Evolutionary conservation across 1,140 invertebrate species (phyloP).

Genomic region (Psilanteris sp.): DNA sequence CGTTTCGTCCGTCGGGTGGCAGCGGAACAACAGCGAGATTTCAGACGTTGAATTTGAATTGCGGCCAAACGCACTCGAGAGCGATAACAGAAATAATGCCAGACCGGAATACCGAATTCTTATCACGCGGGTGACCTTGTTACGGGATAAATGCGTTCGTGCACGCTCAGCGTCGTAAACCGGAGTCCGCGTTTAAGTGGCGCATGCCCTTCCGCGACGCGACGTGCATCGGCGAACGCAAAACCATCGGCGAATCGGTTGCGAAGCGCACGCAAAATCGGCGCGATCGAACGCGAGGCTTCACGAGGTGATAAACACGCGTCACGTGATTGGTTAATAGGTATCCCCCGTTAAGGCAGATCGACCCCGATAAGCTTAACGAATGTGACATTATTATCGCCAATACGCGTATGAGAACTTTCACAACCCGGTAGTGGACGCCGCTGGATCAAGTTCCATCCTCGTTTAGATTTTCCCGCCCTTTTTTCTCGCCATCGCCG

Average conservation of each 20-base stretch:
- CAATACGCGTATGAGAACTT: conserved; percentile 63
- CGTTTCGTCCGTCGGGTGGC: no score
- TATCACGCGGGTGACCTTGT: conserved; percentile 23
- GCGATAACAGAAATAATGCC: no score
- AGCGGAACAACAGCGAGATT: no score
- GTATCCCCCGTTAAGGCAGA: conserved; percentile 61
- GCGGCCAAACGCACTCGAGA: no score
- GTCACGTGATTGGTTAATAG: conserved; percentile 57
- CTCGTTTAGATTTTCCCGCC: conserved; percentile 31
- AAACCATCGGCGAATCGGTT: conserved; percentile 43
- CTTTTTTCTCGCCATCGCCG: conserved; percentile 3
- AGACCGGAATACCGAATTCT: conserved; percentile 12
- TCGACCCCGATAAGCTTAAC: conserved; percentile 76
- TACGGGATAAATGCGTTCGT: conserved; percentile 2
- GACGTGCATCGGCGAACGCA: conserved; percentile 4
- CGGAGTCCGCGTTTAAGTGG: conserved; percentile 3
- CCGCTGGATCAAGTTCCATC: conserved; percentile 31
- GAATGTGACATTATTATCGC: conserved; percentile 75
- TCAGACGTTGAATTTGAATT: no score
- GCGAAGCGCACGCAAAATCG: conserved; percentile 38
- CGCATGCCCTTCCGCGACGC: no score
- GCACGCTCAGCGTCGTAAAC: no score
- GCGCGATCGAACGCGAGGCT: conserved; percentile 25
- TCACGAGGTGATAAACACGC: conserved; percentile 26
- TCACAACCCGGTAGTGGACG: conserved; percentile 51